Percentiles rank a stretch among this genome's conserved stretches.
Evolutionary conservation across 1,140 invertebrate genomes (phyloP).

Genomic region (Trissolcus basalis): DNA sequence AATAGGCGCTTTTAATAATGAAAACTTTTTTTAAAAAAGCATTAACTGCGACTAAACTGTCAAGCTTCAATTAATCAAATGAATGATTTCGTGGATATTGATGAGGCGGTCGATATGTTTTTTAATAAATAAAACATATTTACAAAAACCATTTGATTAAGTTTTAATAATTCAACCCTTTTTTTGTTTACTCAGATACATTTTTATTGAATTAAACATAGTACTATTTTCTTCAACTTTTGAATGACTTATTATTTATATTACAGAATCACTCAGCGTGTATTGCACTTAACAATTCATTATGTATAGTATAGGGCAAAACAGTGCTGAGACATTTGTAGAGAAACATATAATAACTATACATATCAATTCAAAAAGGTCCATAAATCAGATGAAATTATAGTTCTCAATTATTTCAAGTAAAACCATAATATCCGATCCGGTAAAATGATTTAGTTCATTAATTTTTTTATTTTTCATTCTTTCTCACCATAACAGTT

Average conservation of each 20-base stretch:
- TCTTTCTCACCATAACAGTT: not conserved
- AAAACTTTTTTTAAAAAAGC: conserved; percentile 13
- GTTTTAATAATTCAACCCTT: conserved; percentile 1
- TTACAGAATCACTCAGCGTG: conserved; percentile 38
- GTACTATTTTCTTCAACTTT: conserved; percentile 34
- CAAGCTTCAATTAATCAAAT: conserved; percentile 28
- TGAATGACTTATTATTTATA: conserved; percentile 35
- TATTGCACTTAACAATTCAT: conserved; percentile 53
- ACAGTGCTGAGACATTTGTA: not conserved
- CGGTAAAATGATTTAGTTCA: no score
- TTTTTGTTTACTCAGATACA: conserved; percentile 25
- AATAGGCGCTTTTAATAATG: conserved; percentile 33
- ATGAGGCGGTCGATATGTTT: conserved; percentile 19
- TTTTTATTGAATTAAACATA: conserved; percentile 50
- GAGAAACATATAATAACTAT: no score
- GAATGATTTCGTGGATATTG: conserved; percentile 12
- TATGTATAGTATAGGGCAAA: conserved; percentile 14
- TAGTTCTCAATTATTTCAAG: no score
- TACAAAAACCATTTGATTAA: conserved; percentile 9
- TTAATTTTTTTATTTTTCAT: no score
- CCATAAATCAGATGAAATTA: no score
- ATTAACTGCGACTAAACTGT: conserved; percentile 30
- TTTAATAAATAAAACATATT: conserved; percentile 39
- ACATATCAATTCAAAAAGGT: no score
- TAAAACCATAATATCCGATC: no score